Conservation (phyloP, 2,113 vertebrate species). For the Xyliphius kryptos region DNA sequence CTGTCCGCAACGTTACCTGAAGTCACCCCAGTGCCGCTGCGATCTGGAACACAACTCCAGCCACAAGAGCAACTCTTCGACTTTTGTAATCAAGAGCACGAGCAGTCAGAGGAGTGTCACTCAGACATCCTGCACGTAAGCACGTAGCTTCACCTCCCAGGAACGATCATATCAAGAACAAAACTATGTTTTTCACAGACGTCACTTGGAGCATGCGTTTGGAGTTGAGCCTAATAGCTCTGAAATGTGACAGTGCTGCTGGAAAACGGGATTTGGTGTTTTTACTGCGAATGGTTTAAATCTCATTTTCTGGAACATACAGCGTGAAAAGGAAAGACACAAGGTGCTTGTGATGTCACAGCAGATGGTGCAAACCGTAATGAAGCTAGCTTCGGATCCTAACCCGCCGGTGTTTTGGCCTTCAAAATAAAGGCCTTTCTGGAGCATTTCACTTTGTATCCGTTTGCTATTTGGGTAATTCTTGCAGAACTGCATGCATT, state of each 20-base stretch:
- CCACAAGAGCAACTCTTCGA: conserved; percentile 89
- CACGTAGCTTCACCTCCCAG: too few relatives aligned
- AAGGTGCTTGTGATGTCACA: too few relatives aligned
- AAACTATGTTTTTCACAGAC: conserved; percentile 2
- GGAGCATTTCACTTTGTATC: too few relatives aligned
- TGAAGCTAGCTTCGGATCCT: too few relatives aligned
- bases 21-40: conserved; percentile 62
- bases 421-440: too few relatives aligned
- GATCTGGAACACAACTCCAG: conserved; percentile 73
- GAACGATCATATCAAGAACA: background rate
- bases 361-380: too few relatives aligned
- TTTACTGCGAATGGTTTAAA: conserved; percentile 3
- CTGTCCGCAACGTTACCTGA: conserved; percentile 55
- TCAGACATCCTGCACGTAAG: conserved; percentile 66
- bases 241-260: too few relatives aligned
- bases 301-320: background rate
- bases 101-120: conserved; percentile 78
- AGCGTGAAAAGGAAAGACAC: background rate
- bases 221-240: conserved; percentile 8
- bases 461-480: too few relatives aligned
- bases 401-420: too few relatives aligned
- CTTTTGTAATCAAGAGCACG: conserved; percentile 78
- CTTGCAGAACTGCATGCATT: background rate
- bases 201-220: background rate
- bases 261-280: conserved; percentile 2